Conservation (phyloP, 1,140 invertebrate species). For the Drosophila funebris region DNA sequence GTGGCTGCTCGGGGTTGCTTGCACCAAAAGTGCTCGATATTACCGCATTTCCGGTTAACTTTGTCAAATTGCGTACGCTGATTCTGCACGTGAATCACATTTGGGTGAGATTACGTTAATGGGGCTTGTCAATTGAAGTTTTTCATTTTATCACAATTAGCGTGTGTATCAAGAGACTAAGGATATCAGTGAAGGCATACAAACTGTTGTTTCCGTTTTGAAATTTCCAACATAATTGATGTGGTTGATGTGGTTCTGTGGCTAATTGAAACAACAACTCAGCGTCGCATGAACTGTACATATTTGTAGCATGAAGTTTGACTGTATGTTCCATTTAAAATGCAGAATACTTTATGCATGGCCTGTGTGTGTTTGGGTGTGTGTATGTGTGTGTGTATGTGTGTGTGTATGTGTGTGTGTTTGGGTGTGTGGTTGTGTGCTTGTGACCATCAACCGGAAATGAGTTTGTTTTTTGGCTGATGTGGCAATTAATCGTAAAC, state of each 20-base stretch:
- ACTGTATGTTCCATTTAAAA: slow-evolving; percentile 57
- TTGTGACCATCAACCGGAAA: slow-evolving; percentile 54
- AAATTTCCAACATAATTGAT: slow-evolving; percentile 71
- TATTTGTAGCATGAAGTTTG: not conserved
- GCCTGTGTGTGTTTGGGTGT: slow-evolving; percentile 16
- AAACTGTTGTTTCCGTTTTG: slow-evolving; percentile 41
- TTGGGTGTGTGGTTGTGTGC: slow-evolving; percentile 17
- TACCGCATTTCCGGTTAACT: slow-evolving; percentile 16
- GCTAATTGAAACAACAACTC: slow-evolving; percentile 73
- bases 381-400: slow-evolving; percentile 14
- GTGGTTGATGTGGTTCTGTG: slow-evolving; percentile 65
- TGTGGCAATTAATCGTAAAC: slow-evolving; percentile 49
- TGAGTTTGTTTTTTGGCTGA: slow-evolving; percentile 67
- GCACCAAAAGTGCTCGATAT: not conserved
- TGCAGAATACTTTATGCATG: slow-evolving; percentile 41
- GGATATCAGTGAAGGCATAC: not conserved
- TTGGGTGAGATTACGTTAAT: slow-evolving; percentile 28
- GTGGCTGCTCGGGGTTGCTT: not conserved
- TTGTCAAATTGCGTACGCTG: slow-evolving; percentile 7
- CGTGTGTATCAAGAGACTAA: slow-evolving; percentile 13
- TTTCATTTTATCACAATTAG: slow-evolving; percentile 48
- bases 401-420: slow-evolving; percentile 16
- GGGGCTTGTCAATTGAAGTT: slow-evolving; percentile 36
- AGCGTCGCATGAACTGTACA: slow-evolving; percentile 5
- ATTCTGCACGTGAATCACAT: not conserved